Conservation (phyloP, 2,888 invertebrate species). For the Diaprepes abbreviatus region DNA sequence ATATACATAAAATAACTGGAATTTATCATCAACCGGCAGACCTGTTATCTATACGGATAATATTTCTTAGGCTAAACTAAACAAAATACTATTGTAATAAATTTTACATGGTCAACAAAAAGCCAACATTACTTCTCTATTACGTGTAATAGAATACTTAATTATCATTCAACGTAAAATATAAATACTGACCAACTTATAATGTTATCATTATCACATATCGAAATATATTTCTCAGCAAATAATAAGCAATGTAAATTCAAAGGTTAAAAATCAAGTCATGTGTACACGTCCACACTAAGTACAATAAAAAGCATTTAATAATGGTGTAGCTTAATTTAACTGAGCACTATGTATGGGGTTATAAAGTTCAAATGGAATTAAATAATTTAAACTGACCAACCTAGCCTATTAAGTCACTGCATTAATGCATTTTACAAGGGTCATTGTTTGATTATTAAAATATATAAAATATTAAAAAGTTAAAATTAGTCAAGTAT, state of each 20-base stretch:
- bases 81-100: not conserved
- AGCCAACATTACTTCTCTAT: not conserved
- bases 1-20: no score
- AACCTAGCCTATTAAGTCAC: not conserved
- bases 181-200: not conserved
- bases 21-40: no score
- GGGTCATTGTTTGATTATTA: not conserved
- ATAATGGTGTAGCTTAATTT: not conserved
- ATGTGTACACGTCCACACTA: not conserved
- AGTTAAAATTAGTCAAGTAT: no score
- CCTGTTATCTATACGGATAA: no score
- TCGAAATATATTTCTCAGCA: conserved; percentile 3
- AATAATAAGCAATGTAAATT: conserved; percentile 1
- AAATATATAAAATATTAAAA: no score
- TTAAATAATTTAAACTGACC: not conserved
- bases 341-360: not conserved
- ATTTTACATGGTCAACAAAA: not conserved
- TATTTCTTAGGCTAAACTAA: not conserved
- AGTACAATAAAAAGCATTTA: not conserved
- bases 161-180: not conserved
- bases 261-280: not conserved
- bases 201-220: conserved; percentile 1
- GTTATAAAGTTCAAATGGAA: conserved; percentile 14
- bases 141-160: not conserved
- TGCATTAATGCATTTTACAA: not conserved